Conservation (phyloP, 2,113 vertebrate species). For the Atrichornis clamosus region DNA sequence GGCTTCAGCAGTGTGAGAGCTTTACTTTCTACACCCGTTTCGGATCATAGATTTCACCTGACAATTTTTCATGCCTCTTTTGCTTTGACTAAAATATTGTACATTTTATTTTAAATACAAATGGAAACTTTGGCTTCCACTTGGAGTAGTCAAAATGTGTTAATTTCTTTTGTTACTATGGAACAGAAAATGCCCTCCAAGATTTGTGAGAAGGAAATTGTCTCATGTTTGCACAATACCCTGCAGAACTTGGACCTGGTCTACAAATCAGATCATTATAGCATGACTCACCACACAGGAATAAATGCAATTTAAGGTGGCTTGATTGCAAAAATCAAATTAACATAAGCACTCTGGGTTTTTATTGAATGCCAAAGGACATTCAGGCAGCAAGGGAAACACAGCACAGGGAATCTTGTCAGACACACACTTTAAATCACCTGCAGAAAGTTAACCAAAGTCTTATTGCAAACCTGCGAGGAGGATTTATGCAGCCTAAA, state of each 20-base stretch:
- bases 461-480: not conserved
- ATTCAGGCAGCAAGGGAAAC: not conserved
- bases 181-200: not conserved
- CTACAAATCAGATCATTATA: slow-evolving; percentile 10
- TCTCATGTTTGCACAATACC: not conserved
- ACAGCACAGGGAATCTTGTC: not conserved
- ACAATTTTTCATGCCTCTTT: not conserved
- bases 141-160: not conserved
- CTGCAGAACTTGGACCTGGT: not conserved
- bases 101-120: not conserved
- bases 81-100: not conserved
- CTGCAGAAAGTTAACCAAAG: not conserved
- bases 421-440: not conserved
- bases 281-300: slow-evolving; percentile 13
- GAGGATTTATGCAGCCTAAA: not conserved
- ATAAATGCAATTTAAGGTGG: not conserved
- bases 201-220: not conserved
- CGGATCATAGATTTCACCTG: not conserved
- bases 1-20: not conserved
- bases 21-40: not conserved
- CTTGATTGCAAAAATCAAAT: slow-evolving; percentile 34
- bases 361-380: slow-evolving; percentile 19
- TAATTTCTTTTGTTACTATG: not conserved
- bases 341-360: not conserved
- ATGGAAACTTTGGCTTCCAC: not conserved